A percentile compares a stretch with the other conserved stretches of the same genome.
Evolutionary conservation across 2,113 vertebrate species (phyloP).

Genomic region (Phycodurus eques): DNA sequence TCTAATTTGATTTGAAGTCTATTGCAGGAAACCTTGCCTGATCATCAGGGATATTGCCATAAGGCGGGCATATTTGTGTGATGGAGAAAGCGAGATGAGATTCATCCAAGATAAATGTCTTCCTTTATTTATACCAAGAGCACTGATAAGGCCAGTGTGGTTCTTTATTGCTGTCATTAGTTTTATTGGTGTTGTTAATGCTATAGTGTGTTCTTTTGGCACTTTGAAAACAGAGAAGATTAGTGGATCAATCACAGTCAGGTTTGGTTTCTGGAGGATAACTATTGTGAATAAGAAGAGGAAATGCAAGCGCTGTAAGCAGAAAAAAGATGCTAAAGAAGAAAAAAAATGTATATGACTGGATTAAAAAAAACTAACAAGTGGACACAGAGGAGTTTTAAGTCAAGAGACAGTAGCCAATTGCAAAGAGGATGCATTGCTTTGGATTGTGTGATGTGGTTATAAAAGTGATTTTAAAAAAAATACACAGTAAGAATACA

Average conservation of each 20-base stretch:
- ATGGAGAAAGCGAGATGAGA: constrained; percentile 23
- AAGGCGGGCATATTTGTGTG: constrained; percentile 3
- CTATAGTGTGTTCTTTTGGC: constrained; percentile 53
- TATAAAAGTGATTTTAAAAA: constrained; percentile 33
- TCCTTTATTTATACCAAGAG: constrained; percentile 58
- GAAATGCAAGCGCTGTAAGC: constrained; percentile 10
- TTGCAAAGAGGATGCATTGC: constrained; percentile 16
- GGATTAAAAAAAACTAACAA: constrained; percentile 38
- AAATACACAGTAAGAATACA: background rate
- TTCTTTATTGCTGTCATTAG: constrained; percentile 70
- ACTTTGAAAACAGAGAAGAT: constrained; percentile 69
- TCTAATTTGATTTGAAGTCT: constrained; percentile 36
- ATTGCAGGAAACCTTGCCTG: constrained; percentile 21
- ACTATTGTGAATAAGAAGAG: constrained; percentile 39
- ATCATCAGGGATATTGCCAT: constrained; percentile 48
- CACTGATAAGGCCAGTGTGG: constrained; percentile 49
- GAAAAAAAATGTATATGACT: constrained; percentile 22
- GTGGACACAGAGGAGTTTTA: constrained; percentile 21
- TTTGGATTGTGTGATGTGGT: constrained; percentile 15
- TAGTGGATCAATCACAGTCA: constrained; percentile 69
- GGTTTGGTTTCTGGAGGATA: constrained; percentile 61
- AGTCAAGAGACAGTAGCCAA: constrained; percentile 10
- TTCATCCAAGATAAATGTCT: constrained; percentile 41
- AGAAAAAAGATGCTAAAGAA: constrained; percentile 15
- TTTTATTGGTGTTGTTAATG: constrained; percentile 71